phyloP scores from a whole-genome alignment of 64 coral and sea anemone genomes.

The Pocillopora damicornis region DNA sequence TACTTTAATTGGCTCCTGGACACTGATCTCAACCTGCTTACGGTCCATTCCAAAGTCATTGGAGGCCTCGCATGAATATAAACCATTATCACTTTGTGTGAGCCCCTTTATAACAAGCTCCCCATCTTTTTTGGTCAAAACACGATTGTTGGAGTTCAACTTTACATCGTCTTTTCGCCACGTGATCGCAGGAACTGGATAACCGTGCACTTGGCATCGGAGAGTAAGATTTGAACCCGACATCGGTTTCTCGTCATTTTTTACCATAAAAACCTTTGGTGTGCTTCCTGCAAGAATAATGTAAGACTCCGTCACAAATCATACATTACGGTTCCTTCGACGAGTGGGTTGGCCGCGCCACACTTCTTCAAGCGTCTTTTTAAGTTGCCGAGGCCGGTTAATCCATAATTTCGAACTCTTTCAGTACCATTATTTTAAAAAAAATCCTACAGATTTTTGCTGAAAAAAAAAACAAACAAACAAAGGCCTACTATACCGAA shows the following conservation, averaged over 20 bases:
- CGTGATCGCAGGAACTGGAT: conserved; percentile 28
- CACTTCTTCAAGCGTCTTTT: too few species aligned
- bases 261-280: conserved; percentile 5
- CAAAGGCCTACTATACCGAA: conserved; percentile 7
- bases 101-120: conserved; percentile 10
- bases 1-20: neutral
- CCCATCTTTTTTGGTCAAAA: neutral
- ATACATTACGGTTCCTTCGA: too few species aligned
- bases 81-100: neutral
- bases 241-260: neutral
- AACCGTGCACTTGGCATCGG: conserved; percentile 24
- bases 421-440: too few species aligned
- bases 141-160: neutral
- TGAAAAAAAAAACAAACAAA: neutral
- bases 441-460: neutral
- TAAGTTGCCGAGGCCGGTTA: too few species aligned
- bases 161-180: conserved; percentile 20
- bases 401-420: too few species aligned
- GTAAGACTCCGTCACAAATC: neutral
- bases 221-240: conserved; percentile 36
- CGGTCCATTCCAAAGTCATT: conserved; percentile 14
- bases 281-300: neutral
- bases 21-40: neutral
- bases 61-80: conserved; percentile 30
- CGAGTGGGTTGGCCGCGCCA: too few species aligned